These are phyloP conservation scores for Saxidomus purpurata DNA, from an alignment of 1,140 invertebrate genomes.

Conservation along the genomic window DNA sequence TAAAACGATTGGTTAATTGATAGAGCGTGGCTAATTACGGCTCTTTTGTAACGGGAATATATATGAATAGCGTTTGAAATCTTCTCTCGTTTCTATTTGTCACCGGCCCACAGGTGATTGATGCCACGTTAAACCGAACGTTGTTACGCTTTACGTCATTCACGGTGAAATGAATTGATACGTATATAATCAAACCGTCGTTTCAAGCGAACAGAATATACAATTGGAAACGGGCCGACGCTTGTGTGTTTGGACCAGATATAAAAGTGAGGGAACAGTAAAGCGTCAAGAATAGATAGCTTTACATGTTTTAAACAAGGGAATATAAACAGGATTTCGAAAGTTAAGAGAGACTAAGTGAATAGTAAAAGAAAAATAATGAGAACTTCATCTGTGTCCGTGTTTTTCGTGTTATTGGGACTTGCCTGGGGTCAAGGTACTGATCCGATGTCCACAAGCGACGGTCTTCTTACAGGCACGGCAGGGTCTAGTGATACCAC, in stretches of 20 bases:
- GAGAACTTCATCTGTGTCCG: conserved; percentile 1
- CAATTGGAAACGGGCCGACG: neutral
- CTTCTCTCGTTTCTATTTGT: neutral
- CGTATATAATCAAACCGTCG: conserved; percentile 14
- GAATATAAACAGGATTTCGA: neutral
- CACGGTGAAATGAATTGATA: neutral
- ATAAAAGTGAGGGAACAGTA: neutral
- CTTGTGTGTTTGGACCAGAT: neutral
- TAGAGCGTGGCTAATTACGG: conserved; percentile 6
- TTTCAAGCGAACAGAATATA: neutral
- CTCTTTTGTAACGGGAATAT: neutral
- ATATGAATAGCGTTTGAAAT: neutral
- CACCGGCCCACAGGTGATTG: conserved; percentile 25
- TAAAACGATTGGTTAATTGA: conserved; percentile 44
- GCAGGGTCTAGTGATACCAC: neutral
- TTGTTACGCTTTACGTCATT: conserved; percentile 19
- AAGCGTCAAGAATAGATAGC: neutral
- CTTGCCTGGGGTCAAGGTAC: neutral
- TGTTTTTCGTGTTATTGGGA: conserved; percentile 1
- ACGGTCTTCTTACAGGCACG: neutral
- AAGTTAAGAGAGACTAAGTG: neutral
- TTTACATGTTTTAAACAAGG: neutral
- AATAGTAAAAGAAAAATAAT: neutral
- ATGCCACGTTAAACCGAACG: neutral
- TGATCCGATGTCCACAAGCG: neutral